phyloP scores from a whole-genome alignment of 2,113 vertebrate species.

The Campylomormyrus tamandua region DNA sequence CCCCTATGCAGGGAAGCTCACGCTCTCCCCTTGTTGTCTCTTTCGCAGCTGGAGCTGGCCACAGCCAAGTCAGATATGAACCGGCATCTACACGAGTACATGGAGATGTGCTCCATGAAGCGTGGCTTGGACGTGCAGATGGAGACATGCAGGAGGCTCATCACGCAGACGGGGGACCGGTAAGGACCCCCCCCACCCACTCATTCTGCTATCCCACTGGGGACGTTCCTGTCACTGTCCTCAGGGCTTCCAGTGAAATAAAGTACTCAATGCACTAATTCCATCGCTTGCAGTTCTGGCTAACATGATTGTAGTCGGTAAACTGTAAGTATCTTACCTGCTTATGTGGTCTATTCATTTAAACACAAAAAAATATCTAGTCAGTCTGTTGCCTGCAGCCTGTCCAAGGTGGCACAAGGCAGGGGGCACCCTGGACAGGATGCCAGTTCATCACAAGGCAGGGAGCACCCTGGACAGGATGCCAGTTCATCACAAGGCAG shows the following conservation, averaged over 20 bases:
- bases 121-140: constrained; percentile 93
- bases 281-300: not conserved
- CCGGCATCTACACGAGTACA: constrained; percentile 92
- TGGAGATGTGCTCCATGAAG: constrained; percentile 99
- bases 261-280: not conserved
- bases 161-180: constrained; percentile 72
- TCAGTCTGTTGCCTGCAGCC: not conserved
- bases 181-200: not conserved
- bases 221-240: not conserved
- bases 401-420: too few species aligned
- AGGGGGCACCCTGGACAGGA: not conserved
- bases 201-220: not conserved
- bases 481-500: not conserved
- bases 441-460: not conserved
- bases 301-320: not conserved
- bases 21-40: not conserved
- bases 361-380: not conserved
- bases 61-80: constrained; percentile 97
- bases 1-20: not conserved
- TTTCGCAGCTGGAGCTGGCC: constrained; percentile 80
- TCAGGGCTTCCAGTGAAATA: not conserved
- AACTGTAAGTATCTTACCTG: not conserved
- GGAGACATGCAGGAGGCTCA: constrained; percentile 92
- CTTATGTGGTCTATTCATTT: not conserved
- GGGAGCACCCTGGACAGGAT: not conserved